Conservation (phyloP, 1,140 invertebrate species). For the Pararge aegeria region DNA sequence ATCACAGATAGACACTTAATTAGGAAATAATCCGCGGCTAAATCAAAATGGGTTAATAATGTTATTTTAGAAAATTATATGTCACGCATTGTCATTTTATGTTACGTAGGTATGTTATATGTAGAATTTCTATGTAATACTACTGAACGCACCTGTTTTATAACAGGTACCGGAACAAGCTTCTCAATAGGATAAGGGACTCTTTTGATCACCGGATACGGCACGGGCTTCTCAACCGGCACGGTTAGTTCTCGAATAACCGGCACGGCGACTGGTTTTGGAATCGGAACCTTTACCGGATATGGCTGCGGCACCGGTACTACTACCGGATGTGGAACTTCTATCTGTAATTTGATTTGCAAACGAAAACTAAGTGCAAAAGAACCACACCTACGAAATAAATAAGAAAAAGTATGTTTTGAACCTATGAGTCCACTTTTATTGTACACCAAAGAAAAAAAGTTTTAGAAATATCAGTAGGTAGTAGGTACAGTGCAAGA, state of each 20-base stretch:
- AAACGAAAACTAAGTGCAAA: slow-evolving; percentile 30
- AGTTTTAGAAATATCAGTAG: too few relatives aligned
- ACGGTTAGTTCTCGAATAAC: slow-evolving; percentile 83
- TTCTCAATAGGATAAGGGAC: slow-evolving; percentile 85
- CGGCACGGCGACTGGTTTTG: slow-evolving; percentile 83
- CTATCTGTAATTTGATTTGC: slow-evolving; percentile 61
- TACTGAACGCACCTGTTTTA: slow-evolving; percentile 78
- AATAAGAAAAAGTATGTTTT: too few relatives aligned
- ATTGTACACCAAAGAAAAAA: too few relatives aligned
- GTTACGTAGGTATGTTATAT: background rate
- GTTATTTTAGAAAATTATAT: too few relatives aligned
- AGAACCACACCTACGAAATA: slow-evolving; percentile 29
- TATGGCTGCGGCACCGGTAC: slow-evolving; percentile 84
- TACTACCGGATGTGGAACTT: slow-evolving; percentile 83
- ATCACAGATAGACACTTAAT: background rate
- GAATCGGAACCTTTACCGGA: slow-evolving; percentile 83
- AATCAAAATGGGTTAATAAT: background rate
- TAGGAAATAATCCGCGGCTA: background rate
- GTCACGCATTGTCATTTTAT: too few relatives aligned
- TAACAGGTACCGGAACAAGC: slow-evolving; percentile 82
- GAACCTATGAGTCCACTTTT: too few relatives aligned
- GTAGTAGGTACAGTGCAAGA: too few relatives aligned
- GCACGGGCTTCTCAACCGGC: slow-evolving; percentile 84
- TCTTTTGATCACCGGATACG: slow-evolving; percentile 84
- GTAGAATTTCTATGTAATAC: slow-evolving; percentile 1